A percentile compares a stretch with the other conserved stretches of the same genome.
phyloP scores from a whole-genome alignment of 2,113 vertebrate species.

The Xiphophorus maculatus region DNA sequence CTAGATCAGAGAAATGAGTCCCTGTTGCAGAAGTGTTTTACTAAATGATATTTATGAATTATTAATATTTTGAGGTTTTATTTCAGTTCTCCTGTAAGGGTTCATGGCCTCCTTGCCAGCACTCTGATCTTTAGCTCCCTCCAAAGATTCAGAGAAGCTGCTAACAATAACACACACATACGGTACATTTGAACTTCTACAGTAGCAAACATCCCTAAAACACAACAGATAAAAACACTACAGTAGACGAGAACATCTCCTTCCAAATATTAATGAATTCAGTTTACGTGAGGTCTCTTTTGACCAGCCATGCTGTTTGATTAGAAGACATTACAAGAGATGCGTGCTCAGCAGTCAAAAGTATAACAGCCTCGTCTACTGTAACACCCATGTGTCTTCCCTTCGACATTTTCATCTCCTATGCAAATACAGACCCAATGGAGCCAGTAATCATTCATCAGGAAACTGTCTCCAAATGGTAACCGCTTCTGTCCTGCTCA shows the following conservation, averaged over 20 bases:
- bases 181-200: constrained; percentile 61
- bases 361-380: constrained; percentile 59
- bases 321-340: constrained; percentile 69
- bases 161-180: constrained; percentile 25
- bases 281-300: constrained; percentile 58
- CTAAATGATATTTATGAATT: too few relatives aligned
- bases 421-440: constrained; percentile 81
- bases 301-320: constrained; percentile 63
- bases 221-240: constrained; percentile 56
- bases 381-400: constrained; percentile 73
- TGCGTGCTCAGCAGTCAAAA: constrained; percentile 70
- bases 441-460: constrained; percentile 82
- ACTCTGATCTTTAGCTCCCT: too few relatives aligned
- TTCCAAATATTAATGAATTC: constrained; percentile 41
- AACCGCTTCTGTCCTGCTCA: constrained; percentile 74
- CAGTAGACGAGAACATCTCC: constrained; percentile 33
- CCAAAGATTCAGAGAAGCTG: neutral
- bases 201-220: constrained; percentile 63
- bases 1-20: too few relatives aligned
- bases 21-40: too few relatives aligned
- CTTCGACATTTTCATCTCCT: constrained; percentile 79
- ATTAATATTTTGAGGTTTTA: too few relatives aligned
- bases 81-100: too few relatives aligned
- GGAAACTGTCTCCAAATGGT: constrained; percentile 77
- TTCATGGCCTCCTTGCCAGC: too few relatives aligned